Percentiles rank a stretch among this genome's conserved stretches.
These are phyloP conservation scores for Pardalotus punctatus DNA, from an alignment of 2,113 vertebrate species.

Conservation along the genomic window DNA sequence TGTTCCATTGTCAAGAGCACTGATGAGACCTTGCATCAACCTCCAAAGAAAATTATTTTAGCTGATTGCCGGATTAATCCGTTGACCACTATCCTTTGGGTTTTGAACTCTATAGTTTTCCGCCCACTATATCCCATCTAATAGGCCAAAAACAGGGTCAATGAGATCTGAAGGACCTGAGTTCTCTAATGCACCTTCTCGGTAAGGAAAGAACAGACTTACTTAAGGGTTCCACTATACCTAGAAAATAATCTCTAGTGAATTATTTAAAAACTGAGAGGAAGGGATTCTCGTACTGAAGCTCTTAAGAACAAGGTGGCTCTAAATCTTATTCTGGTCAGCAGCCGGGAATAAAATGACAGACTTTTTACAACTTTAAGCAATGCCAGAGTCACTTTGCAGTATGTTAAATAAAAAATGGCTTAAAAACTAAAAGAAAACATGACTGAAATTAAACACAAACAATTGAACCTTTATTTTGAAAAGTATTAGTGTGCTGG, in stretches of 20 bases:
- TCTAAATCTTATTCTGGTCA: conserved; percentile 13
- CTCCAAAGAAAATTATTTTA: not conserved
- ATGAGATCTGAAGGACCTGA: not conserved
- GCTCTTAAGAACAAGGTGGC: not conserved
- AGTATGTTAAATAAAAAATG: conserved; percentile 52
- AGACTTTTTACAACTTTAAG: conserved; percentile 38
- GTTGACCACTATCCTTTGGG: not conserved
- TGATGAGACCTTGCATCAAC: not conserved
- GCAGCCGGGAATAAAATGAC: conserved; percentile 43
- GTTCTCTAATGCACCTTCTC: not conserved
- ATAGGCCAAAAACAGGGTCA: not conserved
- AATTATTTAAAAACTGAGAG: not conserved
- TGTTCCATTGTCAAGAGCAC: not conserved
- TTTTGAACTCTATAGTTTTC: not conserved
- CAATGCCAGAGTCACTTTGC: conserved; percentile 22
- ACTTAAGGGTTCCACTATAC: not conserved
- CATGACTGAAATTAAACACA: conserved; percentile 65
- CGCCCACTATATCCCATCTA: not conserved
- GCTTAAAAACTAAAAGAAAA: conserved; percentile 65
- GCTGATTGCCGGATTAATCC: not conserved
- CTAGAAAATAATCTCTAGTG: not conserved
- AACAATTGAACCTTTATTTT: conserved; percentile 69
- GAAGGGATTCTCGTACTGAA: not conserved
- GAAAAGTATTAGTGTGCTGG: conserved; percentile 52
- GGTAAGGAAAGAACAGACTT: not conserved